Evolutionary conservation across 2,888 invertebrate genomes (phyloP).

Genomic region (Minunthozetes semirufus): DNA sequence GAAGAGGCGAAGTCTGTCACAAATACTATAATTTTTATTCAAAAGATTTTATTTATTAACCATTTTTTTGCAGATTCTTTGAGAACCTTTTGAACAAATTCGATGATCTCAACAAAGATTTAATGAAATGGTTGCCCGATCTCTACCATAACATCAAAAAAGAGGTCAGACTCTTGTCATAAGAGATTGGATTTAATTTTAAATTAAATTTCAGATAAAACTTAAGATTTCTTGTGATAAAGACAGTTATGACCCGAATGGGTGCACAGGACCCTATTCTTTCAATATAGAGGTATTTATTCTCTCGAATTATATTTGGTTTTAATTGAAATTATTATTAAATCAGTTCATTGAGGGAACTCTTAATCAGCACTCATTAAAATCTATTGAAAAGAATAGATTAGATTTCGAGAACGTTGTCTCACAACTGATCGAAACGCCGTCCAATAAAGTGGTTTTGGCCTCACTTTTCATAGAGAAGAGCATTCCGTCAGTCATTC

Average conservation of each 20-base stretch:
- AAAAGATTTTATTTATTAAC: not conserved
- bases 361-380: slow-evolving; percentile 23
- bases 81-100: slow-evolving; percentile 35
- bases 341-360: slow-evolving; percentile 33
- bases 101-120: slow-evolving; percentile 20
- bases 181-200: not conserved
- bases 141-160: slow-evolving; percentile 34
- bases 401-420: slow-evolving; percentile 26
- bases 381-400: slow-evolving; percentile 35
- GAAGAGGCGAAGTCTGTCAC: slow-evolving; percentile 34
- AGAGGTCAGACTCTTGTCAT: slow-evolving; percentile 30
- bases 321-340: not conserved
- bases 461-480: slow-evolving; percentile 33
- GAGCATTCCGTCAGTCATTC: slow-evolving; percentile 30
- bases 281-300: slow-evolving; percentile 33
- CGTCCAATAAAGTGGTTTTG: slow-evolving; percentile 34
- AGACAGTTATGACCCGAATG: slow-evolving; percentile 35
- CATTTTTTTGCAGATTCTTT: slow-evolving; percentile 32
- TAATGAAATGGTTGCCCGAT: slow-evolving; percentile 27
- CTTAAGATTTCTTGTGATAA: slow-evolving; percentile 34
- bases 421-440: slow-evolving; percentile 25
- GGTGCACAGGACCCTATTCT: slow-evolving; percentile 32
- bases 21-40: not conserved
- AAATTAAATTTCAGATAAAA: slow-evolving; percentile 14
- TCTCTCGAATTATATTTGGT: not conserved